Conservation (phyloP, 2,888 invertebrate genomes). For the Andrena trimmerana region DNA sequence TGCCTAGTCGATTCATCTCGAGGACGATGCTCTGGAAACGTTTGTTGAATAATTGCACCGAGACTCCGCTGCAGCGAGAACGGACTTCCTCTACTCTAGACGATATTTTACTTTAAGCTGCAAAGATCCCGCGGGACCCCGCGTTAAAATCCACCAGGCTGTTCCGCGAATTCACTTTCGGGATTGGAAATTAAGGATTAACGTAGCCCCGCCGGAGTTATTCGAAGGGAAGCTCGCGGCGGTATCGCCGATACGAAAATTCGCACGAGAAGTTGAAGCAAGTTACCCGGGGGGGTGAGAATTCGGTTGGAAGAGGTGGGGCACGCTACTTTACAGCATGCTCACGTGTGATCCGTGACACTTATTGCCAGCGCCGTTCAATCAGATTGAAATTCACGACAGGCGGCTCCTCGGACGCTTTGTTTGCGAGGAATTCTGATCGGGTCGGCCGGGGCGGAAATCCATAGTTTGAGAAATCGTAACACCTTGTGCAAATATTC, state of each 20-base stretch:
- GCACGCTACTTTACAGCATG: slow-evolving; percentile 33
- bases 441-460: neutral
- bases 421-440: slow-evolving; percentile 68
- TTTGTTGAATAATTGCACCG: slow-evolving; percentile 3
- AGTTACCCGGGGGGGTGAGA: slow-evolving; percentile 20
- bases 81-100: neutral
- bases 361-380: slow-evolving; percentile 74
- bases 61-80: neutral
- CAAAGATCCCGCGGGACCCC: slow-evolving; percentile 5
- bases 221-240: slow-evolving; percentile 1
- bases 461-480: slow-evolving; percentile 4
- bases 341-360: slow-evolving; percentile 76
- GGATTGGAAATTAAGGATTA: slow-evolving; percentile 52
- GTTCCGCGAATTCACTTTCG: slow-evolving; percentile 18
- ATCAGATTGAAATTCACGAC: slow-evolving; percentile 65
- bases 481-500: neutral
- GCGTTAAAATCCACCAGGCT: slow-evolving; percentile 15
- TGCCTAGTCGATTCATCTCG: slow-evolving; percentile 88
- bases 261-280: neutral
- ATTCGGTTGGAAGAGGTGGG: neutral
- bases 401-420: slow-evolving; percentile 29
- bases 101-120: slow-evolving; percentile 33
- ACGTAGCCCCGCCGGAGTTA: neutral
- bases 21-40: slow-evolving; percentile 85
- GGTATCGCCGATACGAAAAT: neutral